Evolutionary conservation across 2,888 invertebrate genomes (phyloP).

Genomic region (Thymelicus lineola): DNA sequence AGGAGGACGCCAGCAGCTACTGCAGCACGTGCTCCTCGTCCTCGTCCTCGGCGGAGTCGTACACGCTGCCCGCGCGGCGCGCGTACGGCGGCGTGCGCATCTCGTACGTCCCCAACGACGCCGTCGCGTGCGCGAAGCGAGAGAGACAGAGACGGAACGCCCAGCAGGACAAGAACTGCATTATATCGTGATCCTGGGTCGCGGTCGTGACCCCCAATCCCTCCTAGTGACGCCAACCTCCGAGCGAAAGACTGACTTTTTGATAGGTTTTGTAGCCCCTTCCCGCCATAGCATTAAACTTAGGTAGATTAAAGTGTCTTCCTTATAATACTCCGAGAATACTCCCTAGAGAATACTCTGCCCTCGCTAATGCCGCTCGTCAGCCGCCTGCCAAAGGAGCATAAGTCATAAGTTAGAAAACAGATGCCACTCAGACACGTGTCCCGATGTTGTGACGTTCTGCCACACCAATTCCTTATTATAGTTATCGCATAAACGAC

Average conservation of each 20-base stretch:
- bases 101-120: constrained; percentile 97
- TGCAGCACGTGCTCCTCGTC: constrained; percentile 97
- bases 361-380: not conserved
- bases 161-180: constrained; percentile 92
- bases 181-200: constrained; percentile 91
- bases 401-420: constrained; percentile 49
- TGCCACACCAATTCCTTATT: constrained; percentile 45
- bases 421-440: constrained; percentile 45
- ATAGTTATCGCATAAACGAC: constrained; percentile 27
- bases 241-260: constrained; percentile 82
- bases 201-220: constrained; percentile 55
- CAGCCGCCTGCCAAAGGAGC: constrained; percentile 50
- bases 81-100: constrained; percentile 95
- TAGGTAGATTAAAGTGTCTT: constrained; percentile 56
- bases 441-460: constrained; percentile 63
- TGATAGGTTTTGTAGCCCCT: constrained; percentile 67
- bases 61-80: constrained; percentile 92
- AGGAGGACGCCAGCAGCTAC: constrained; percentile 90
- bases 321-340: constrained; percentile 47
- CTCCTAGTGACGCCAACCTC: constrained; percentile 76
- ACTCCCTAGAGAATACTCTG: constrained; percentile 31
- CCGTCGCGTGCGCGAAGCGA: constrained; percentile 92
- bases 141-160: constrained; percentile 85
- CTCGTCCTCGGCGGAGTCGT: constrained; percentile 94
- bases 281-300: constrained; percentile 75